Conservation (phyloP, 1,140 invertebrate genomes). For the Drosophila subobscura region DNA sequence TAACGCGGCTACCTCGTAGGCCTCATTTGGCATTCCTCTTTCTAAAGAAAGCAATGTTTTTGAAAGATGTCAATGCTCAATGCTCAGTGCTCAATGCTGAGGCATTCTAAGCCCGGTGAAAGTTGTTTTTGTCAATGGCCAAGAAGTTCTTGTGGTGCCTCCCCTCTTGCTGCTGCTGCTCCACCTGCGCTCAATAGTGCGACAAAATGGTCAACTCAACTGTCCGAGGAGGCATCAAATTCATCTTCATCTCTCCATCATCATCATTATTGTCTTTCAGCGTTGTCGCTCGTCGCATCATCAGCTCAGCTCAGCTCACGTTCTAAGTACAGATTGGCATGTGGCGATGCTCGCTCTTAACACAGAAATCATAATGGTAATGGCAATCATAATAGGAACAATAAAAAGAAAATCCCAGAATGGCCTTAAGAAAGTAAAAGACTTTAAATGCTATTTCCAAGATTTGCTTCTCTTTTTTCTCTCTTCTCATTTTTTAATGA, state of each 20-base stretch:
- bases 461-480: slow-evolving; percentile 16
- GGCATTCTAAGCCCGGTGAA: slow-evolving; percentile 74
- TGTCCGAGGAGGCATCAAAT: slow-evolving; percentile 32
- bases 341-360: slow-evolving; percentile 56
- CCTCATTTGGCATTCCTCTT: slow-evolving; percentile 47
- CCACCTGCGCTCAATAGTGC: slow-evolving; percentile 69
- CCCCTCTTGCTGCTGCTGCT: background rate
- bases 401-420: slow-evolving; percentile 57
- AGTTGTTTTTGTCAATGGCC: slow-evolving; percentile 78
- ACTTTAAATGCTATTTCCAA: slow-evolving; percentile 43
- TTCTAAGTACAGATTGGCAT: slow-evolving; percentile 73
- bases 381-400: slow-evolving; percentile 67
- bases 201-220: slow-evolving; percentile 55
- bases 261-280: slow-evolving; percentile 18
- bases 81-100: slow-evolving; percentile 37
- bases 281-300: slow-evolving; percentile 20
- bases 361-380: slow-evolving; percentile 79
- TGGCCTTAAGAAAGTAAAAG: slow-evolving; percentile 60
- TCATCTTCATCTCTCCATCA: slow-evolving; percentile 20
- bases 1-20: slow-evolving; percentile 57
- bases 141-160: slow-evolving; percentile 53
- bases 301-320: slow-evolving; percentile 46
- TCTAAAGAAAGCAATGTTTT: slow-evolving; percentile 63
- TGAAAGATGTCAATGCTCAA: slow-evolving; percentile 30
- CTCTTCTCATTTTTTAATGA: slow-evolving; percentile 23